Evolutionary conservation across 2,113 vertebrate genomes (phyloP), one percentile per base, ranked within the genome.

Genomic region (Numenius arquata): DNA sequence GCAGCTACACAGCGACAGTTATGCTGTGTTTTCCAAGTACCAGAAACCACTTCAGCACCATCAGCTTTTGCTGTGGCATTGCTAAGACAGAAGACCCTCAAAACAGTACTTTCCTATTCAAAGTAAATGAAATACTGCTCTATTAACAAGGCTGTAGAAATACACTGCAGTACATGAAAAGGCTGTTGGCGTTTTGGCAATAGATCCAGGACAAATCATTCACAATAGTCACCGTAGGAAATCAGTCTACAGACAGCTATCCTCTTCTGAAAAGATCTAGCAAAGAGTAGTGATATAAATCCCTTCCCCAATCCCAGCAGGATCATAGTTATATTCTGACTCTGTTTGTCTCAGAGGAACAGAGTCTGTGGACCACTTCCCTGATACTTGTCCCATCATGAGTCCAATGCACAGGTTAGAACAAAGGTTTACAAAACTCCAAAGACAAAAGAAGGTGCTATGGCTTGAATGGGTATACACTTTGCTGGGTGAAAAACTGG

Each of bases 321-420:
- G 18, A 48, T 81, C 27, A 34, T 0, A 1, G 29, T 6, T 52
- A 0, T 36, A 19, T 61, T 65, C 66, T 67, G 45, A 75, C 3
- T 16, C 32, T 34, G 4, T 23, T 43, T 34, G n/a, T 43, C 25
- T 36, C 36, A 22, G 36, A 81, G 25, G 52, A 95, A 8, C 18
- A 63, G 52, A 81, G 16, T 4, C 43, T 71, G 4, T 40, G 17
- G 36, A 50, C 15, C 11, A 9, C 6, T 56, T 56, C 20, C 11
- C 21, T 34, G 13, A 56, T 19, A 3, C 20, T 22, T 34, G 4
- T 52, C 26, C 29, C 18, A 50, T 20, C 18, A 27, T 2, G 21
- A 62, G 16, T 30, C 27, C 65, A 27, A 88, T 17, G n/a, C 0
- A 0, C 18, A 34, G 7, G 5, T 65, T 68, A 85, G 27, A 87